These are phyloP conservation scores for Pogonocherus hispidulus DNA, from an alignment of 2,888 invertebrate species.

Conservation along the genomic window DNA sequence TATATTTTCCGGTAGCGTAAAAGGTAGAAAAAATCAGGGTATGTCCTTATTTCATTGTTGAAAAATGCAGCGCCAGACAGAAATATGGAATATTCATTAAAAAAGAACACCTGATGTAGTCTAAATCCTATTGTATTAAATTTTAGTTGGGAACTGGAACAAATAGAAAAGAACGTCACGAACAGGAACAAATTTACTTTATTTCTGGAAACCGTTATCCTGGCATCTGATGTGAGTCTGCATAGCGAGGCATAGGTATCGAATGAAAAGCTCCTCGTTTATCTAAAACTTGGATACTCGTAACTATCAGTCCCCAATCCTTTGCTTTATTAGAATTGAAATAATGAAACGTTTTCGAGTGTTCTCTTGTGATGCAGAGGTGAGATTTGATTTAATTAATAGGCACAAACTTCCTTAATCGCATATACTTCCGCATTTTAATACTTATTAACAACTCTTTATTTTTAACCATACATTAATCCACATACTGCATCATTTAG, in stretches of 20 bases:
- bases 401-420: no score
- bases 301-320: conserved; percentile 3
- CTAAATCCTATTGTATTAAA: background rate
- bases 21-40: no score
- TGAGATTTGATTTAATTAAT: no score
- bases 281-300: conserved; percentile 9
- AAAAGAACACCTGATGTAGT: background rate
- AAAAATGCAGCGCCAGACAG: no score
- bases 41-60: no score
- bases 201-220: background rate
- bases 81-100: no score
- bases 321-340: conserved; percentile 16
- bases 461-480: no score
- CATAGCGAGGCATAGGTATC: conserved; percentile 7
- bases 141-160: background rate
- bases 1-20: no score
- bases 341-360: conserved; percentile 13
- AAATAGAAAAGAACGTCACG: background rate
- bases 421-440: no score
- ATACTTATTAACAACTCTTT: no score
- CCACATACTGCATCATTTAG: no score
- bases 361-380: no score
- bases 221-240: conserved; percentile 11
- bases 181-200: conserved; percentile 7
- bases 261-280: conserved; percentile 17